Conservation (phyloP, 2,797 vertebrate genomes). For the Oceanodroma leucorhoa region DNA sequence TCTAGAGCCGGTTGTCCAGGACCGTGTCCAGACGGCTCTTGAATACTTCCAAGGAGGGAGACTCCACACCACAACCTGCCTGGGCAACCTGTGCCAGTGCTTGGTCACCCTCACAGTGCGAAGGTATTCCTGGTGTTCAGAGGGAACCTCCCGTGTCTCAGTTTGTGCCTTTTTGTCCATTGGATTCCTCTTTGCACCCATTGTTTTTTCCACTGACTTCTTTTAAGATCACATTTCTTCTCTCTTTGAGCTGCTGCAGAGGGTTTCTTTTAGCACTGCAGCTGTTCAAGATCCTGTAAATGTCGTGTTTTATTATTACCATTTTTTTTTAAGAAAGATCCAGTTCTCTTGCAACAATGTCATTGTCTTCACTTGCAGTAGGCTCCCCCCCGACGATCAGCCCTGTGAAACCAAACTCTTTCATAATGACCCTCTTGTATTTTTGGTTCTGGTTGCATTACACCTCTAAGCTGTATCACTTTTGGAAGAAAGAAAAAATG, state of each 20-base stretch:
- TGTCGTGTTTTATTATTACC: not conserved
- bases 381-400: rapidly evolving
- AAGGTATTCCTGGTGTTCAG: not conserved
- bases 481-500: not conserved
- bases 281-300: not conserved
- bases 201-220: not conserved
- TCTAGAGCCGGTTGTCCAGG: too few species aligned
- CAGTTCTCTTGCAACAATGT: not conserved
- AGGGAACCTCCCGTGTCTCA: not conserved
- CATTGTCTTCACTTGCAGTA: not conserved
- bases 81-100: not conserved
- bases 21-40: rapidly evolving
- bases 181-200: not conserved
- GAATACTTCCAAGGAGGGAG: not conserved
- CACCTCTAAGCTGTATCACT: not conserved
- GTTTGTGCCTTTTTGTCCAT: not conserved
- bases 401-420: not conserved
- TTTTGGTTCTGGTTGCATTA: not conserved
- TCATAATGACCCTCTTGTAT: not conserved
- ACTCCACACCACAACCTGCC: not conserved
- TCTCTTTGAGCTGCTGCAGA: not conserved
- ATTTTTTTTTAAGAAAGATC: not conserved
- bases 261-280: not conserved
- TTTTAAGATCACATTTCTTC: not conserved
- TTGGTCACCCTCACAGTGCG: not conserved